Percentiles rank a stretch among this genome's conserved stretches.
phyloP scores from a whole-genome alignment of 1,140 invertebrate genomes.

The Drosophila willistoni region DNA sequence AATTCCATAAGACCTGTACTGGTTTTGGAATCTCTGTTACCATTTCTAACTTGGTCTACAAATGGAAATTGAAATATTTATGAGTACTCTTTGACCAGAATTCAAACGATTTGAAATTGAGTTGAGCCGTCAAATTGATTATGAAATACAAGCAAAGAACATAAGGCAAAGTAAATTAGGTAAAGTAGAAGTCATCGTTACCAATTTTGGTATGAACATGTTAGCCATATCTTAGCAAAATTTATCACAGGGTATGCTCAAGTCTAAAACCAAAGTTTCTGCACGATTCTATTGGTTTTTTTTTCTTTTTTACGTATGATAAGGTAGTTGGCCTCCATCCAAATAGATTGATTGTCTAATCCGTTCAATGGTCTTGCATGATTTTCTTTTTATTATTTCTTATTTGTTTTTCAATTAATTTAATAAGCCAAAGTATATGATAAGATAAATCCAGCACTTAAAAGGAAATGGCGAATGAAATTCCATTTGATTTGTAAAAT shows the following conservation, averaged over 20 bases:
- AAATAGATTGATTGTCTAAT: constrained; percentile 35
- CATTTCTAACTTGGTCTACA: too few relatives aligned
- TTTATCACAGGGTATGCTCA: background rate
- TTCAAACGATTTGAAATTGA: too few relatives aligned
- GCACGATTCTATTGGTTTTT: background rate
- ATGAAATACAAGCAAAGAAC: too few relatives aligned
- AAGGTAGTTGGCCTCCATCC: constrained; percentile 13
- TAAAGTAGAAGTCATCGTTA: too few relatives aligned
- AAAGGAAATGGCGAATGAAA: constrained; percentile 29
- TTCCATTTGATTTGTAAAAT: constrained; percentile 59
- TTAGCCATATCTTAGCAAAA: too few relatives aligned
- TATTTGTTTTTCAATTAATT: constrained; percentile 69
- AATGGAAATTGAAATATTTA: too few relatives aligned
- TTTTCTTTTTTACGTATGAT: background rate
- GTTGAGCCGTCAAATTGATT: too few relatives aligned
- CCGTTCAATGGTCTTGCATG: constrained; percentile 36
- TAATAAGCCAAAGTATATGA: constrained; percentile 57
- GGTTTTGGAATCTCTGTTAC: too few relatives aligned
- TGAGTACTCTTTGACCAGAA: too few relatives aligned
- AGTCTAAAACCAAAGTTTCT: background rate
- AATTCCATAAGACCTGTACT: too few relatives aligned
- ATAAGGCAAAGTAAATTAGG: too few relatives aligned
- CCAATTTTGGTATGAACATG: too few relatives aligned
- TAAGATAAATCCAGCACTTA: constrained; percentile 47
- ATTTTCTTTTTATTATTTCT: background rate